Evolutionary conservation across 2,888 invertebrate species (phyloP), one percentile per base, ranked within the genome.

Genomic region (Mayetiola destructor): DNA sequence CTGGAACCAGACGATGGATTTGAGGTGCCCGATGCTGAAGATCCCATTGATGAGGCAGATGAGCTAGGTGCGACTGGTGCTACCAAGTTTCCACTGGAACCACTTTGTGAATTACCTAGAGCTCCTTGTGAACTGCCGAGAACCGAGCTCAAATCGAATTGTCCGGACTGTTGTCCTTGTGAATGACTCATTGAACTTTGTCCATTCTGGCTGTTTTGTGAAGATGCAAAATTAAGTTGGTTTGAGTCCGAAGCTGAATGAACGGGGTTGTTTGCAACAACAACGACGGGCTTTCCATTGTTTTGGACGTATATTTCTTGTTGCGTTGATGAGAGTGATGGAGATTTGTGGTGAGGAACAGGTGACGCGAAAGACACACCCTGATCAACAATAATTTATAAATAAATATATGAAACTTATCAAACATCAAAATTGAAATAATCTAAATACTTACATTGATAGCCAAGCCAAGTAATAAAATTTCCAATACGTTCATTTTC

Each of bases 211-310:
- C n/a, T n/a, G n/a, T n/a, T n/a, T n/a, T n/a, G n/a, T n/a, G n/a
- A n/a, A n/a, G n/a, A n/a, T n/a, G n/a, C n/a, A n/a, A n/a, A n/a
- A n/a, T n/a, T n/a, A n/a, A n/a, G n/a, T n/a, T n/a, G n/a, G n/a
- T n/a, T n/a, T n/a, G n/a, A n/a, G n/a, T 6, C 23, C 14, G 42
- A 3, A 23, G 3, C 42, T 12, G 4, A 32, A 32, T 32, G n/a
- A n/a, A n/a, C 32, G 32, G 8, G 8, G 32, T 12, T 29, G 16
- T 53, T 16, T 27, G 53, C 32, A 20, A 18, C 16, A 4, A 54
- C 12, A 35, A 54, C 35, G 3, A 54, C 18, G 12, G 54, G 54
- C 21, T 54, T 9, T 20, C 54, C 54, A 36, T 54, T 54, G n/a
- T 48, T 48, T 48, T 48, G 48, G 2, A 16, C 27, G 20, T 48